Conservation (phyloP, 2,888 invertebrate species). For the Boloria euphrosyne region DNA sequence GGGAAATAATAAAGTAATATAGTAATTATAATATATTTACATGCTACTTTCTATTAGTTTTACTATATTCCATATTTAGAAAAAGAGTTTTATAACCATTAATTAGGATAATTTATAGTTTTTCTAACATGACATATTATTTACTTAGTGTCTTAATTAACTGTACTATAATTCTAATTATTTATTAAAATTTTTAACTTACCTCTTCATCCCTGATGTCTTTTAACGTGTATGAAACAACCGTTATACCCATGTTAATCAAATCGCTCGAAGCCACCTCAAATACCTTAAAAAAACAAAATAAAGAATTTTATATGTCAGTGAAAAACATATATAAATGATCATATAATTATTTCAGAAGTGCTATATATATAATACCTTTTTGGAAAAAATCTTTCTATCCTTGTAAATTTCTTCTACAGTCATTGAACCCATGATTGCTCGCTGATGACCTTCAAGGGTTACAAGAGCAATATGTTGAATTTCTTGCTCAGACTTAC, state of each 20-base stretch:
- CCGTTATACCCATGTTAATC: slow-evolving; percentile 98
- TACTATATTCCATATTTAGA: too few species aligned
- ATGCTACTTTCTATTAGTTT: too few species aligned
- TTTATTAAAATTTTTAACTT: slow-evolving; percentile 50
- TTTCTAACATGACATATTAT: not conserved
- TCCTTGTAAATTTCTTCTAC: slow-evolving; percentile 98
- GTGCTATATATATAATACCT: slow-evolving; percentile 51
- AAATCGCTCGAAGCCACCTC: slow-evolving; percentile 97
- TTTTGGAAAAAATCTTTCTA: slow-evolving; percentile 96
- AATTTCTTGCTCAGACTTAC: slow-evolving; percentile 93
- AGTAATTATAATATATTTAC: too few species aligned
- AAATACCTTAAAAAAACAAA: slow-evolving; percentile 83
- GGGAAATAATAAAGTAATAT: too few species aligned
- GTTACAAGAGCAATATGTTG: slow-evolving; percentile 96
- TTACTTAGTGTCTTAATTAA: too few species aligned
- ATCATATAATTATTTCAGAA: too few species aligned
- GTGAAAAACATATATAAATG: not conserved
- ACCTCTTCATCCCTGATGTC: slow-evolving; percentile 98
- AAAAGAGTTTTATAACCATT: too few species aligned
- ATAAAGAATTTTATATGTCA: not conserved
- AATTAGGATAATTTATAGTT: too few species aligned
- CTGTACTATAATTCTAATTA: not conserved
- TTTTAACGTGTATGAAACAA: slow-evolving; percentile 96
- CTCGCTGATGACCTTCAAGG: slow-evolving; percentile 95
- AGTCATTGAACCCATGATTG: slow-evolving; percentile 98